Evolutionary conservation across 2,113 vertebrate genomes (phyloP).

Genomic region (Lethenteron reissneri): DNA sequence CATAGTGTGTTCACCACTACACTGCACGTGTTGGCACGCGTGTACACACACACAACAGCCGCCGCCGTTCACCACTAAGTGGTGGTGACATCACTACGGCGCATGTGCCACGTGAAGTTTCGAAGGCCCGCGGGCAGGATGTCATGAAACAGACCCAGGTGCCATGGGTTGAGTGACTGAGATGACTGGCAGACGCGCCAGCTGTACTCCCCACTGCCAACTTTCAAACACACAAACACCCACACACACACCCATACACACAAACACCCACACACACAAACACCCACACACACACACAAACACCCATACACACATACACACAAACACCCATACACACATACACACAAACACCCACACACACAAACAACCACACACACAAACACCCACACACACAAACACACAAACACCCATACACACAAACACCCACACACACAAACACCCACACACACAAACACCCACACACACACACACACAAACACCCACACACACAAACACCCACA

Average conservation of each 20-base stretch:
- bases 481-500: too few species aligned
- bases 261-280: background rate
- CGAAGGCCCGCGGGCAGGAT: too few species aligned
- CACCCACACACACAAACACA: background rate
- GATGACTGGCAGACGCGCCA: constrained; percentile 4
- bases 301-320: background rate
- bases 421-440: background rate
- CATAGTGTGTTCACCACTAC: too few species aligned
- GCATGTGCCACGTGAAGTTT: too few species aligned
- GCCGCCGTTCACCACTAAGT: too few species aligned
- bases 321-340: background rate
- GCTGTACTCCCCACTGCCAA: too few species aligned
- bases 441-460: background rate
- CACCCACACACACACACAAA: background rate
- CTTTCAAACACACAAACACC: too few species aligned
- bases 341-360: background rate
- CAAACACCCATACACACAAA: background rate
- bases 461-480: background rate
- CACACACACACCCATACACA: background rate
- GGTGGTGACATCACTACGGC: too few species aligned
- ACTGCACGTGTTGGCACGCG: too few species aligned
- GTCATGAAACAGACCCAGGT: constrained; percentile 27
- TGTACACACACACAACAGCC: too few species aligned
- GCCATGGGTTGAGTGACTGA: constrained; percentile 62
- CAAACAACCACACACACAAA: background rate